Percentiles rank a stretch among this genome's conserved stretches.
Conservation (phyloP, 1,140 invertebrate species). For the Drosophila jambulina region DNA sequence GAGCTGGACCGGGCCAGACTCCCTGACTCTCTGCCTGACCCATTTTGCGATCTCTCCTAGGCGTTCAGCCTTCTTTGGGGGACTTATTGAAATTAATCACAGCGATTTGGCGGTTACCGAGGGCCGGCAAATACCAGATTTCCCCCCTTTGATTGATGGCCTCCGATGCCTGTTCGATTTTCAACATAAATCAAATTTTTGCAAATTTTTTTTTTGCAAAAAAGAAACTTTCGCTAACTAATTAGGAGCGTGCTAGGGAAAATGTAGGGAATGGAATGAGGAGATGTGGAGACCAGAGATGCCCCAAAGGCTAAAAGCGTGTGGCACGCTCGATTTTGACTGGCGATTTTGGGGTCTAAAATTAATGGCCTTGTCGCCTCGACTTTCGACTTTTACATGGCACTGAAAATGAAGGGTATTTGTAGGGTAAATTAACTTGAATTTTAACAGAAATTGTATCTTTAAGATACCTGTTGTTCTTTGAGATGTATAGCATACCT, state of each 20-base stretch:
- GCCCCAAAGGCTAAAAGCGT: conserved; percentile 38
- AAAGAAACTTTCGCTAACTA: conserved; percentile 38
- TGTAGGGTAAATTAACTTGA: background rate
- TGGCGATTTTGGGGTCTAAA: conserved; percentile 56
- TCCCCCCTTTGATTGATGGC: conserved; percentile 66
- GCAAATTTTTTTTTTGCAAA: conserved; percentile 34
- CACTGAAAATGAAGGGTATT: background rate
- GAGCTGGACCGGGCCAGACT: conserved; percentile 21
- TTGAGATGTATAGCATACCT: conserved; percentile 3
- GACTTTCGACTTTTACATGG: conserved; percentile 41
- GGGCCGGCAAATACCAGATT: conserved; percentile 26
- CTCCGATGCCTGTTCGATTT: conserved; percentile 53
- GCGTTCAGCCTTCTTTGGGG: conserved; percentile 32
- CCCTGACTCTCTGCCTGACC: conserved; percentile 47
- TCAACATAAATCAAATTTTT: conserved; percentile 46
- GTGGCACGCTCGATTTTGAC: conserved; percentile 68
- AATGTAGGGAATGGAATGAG: conserved; percentile 18
- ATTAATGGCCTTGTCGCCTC: conserved; percentile 57
- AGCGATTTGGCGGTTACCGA: conserved; percentile 33
- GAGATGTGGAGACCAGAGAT: background rate
- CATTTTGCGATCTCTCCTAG: conserved; percentile 60
- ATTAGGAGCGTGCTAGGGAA: conserved; percentile 40
- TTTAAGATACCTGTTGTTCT: background rate
- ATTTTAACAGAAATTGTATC: background rate
- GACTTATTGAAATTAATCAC: conserved; percentile 84